Evolutionary conservation across 2,888 invertebrate genomes (phyloP).

Genomic region (Auanema freiburgensis): DNA sequence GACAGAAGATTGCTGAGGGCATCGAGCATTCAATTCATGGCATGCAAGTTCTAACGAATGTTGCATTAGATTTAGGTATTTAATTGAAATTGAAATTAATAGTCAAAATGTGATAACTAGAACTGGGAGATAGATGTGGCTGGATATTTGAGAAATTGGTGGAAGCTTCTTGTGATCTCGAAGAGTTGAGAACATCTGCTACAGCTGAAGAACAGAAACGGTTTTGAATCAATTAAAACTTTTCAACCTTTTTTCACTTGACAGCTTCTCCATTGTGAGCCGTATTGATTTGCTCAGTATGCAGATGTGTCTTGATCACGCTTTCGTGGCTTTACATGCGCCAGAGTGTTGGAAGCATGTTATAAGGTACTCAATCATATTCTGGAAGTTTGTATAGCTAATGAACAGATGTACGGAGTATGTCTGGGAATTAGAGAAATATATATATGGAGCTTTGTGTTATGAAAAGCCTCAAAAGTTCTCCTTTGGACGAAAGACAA

Average conservation of each 20-base stretch:
- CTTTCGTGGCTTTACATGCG: slow-evolving; percentile 88
- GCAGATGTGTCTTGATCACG: slow-evolving; percentile 84
- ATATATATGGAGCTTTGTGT: slow-evolving; percentile 69
- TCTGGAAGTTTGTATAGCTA: not conserved
- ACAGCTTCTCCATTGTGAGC: slow-evolving; percentile 16
- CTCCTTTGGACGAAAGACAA: slow-evolving; percentile 32
- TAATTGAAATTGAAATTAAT: not conserved
- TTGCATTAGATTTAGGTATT: slow-evolving; percentile 41
- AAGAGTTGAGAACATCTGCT: slow-evolving; percentile 62
- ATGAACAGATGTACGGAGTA: slow-evolving; percentile 79
- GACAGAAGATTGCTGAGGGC: slow-evolving; percentile 41
- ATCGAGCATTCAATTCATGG: slow-evolving; percentile 41
- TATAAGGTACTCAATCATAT: slow-evolving; percentile 72
- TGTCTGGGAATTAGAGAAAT: slow-evolving; percentile 86
- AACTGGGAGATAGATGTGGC: slow-evolving; percentile 85
- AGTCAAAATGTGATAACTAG: slow-evolving; percentile 63
- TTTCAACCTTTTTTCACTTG: no score
- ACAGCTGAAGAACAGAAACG: slow-evolving; percentile 46
- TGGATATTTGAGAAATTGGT: slow-evolving; percentile 84
- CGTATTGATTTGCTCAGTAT: slow-evolving; percentile 83
- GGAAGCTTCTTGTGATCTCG: slow-evolving; percentile 82
- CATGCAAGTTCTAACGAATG: slow-evolving; percentile 36
- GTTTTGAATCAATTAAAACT: not conserved
- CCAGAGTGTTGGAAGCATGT: slow-evolving; percentile 94
- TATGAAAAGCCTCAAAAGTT: slow-evolving; percentile 43